Conservation (phyloP, 2,888 invertebrate species). For the Rapana venosa region DNA sequence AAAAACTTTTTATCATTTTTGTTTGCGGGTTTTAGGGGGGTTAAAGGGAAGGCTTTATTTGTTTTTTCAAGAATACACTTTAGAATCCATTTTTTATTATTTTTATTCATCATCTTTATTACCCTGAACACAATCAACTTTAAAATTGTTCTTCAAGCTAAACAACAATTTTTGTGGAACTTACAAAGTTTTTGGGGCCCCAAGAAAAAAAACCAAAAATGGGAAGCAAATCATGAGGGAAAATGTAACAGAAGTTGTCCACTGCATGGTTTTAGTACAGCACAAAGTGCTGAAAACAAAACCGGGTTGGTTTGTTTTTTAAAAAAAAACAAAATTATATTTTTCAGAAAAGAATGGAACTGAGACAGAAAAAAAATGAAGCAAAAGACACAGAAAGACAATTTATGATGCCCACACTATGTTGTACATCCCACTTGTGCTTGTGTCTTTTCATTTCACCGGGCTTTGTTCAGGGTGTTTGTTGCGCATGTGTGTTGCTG, state of each 20-base stretch:
- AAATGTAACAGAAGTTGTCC: slow-evolving; percentile 66
- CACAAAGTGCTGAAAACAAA: slow-evolving; percentile 72
- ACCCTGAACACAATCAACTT: not conserved
- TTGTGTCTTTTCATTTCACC: too few relatives aligned
- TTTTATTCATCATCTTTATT: not conserved
- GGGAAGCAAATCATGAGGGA: slow-evolving; percentile 73
- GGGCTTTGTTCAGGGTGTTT: too few relatives aligned
- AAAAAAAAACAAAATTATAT: not conserved
- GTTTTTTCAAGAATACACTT: too few relatives aligned
- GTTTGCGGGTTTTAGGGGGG: too few relatives aligned
- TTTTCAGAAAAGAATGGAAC: not conserved
- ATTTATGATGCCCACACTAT: not conserved
- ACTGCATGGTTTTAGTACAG: slow-evolving; percentile 70
- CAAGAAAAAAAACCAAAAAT: slow-evolving; percentile 76
- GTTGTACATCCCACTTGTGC: too few relatives aligned
- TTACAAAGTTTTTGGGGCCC: slow-evolving; percentile 77
- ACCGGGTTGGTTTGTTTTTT: not conserved
- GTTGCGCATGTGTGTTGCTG: too few relatives aligned
- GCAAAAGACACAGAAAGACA: not conserved
- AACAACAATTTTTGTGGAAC: slow-evolving; percentile 51
- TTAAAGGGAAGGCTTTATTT: not conserved
- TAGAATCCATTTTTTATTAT: too few relatives aligned
- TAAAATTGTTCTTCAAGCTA: not conserved
- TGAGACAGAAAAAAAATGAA: not conserved
- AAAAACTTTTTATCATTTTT: too few relatives aligned